Base-by-base conservation (phyloP, 2,113 vertebrate species). In the Pygoscelis antarcticus region DNA sequence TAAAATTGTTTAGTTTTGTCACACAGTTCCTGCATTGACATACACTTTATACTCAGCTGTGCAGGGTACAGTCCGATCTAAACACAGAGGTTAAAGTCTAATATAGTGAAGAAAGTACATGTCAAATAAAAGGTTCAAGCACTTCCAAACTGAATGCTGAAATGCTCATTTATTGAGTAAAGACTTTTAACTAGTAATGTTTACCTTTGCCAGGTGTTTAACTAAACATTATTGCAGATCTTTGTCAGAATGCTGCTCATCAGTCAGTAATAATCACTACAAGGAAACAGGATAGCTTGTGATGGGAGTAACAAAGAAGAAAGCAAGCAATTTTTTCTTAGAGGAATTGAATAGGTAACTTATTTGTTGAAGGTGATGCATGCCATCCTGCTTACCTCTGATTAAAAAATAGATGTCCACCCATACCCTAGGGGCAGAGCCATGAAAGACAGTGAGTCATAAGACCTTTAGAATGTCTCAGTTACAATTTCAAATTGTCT, bases 121-220 rank as follows among this genome's bases (percentile, higher is more conserved):
- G 7, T 76, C 30, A 52, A 62, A 65, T 40, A 82, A 65, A 64
- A 60, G 13, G 13, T 70, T 46, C 27, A 55, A 49, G 57, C 20
- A 61, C n/a, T 81, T 81, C n/a, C 22, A 27, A 92, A 75, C 22
- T 81, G 75, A 68, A 69, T 19, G 34, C 23, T 94, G 87, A 86
- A 69, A 80, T 66, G 21, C 44, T 80, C 64, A 11, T 46, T 83
- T 93, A 80, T 54, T 77, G 76, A 86, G 70, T 92, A 87, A 79
- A 89, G 13, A 69, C 36, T 71, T 90, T 90, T 83, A 94, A 87
- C 57, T 62, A 94, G 40, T 69, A 84, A 23, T 92, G 74, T 87
- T 79, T 90, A 68, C 46, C 90, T 75, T 70, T 87, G 66, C 40
- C 82, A 97, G 71, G 80, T 83, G 58, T 83, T 95, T 89, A 89